A percentile compares a stretch with the other conserved stretches of the same genome.
Evolutionary conservation across 2,888 invertebrate genomes (phyloP).

Genomic region (Phyto melanocephala): DNA sequence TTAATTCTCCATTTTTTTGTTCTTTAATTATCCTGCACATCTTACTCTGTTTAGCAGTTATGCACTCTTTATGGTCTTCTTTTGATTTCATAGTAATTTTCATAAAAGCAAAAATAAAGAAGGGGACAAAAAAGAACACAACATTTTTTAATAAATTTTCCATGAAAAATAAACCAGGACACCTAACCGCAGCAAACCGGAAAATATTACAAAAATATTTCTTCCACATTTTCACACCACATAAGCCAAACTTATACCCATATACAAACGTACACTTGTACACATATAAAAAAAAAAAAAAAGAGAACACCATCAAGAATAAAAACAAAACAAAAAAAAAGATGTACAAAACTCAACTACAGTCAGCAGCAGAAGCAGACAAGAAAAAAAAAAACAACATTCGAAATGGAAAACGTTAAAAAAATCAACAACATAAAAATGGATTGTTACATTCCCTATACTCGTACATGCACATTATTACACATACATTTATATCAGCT

Average conservation of each 20-base stretch:
- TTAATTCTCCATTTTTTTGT: neutral
- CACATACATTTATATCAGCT: neutral
- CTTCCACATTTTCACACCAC: constrained; percentile 55
- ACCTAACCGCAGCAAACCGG: constrained; percentile 58
- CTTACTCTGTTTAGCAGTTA: constrained; percentile 9
- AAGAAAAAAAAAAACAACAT: neutral
- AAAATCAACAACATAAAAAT: constrained; percentile 41
- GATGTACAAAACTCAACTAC: neutral
- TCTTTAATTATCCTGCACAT: constrained; percentile 58
- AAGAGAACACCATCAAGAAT: neutral
- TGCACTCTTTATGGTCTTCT: neutral
- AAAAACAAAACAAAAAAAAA: neutral
- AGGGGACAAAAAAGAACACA: constrained; percentile 33
- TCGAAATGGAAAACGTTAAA: neutral
- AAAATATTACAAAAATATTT: constrained; percentile 55
- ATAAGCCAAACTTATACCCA: constrained; percentile 45
- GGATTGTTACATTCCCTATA: constrained; percentile 15
- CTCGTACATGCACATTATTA: neutral
- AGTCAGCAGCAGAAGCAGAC: constrained; percentile 22
- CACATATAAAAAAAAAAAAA: neutral
- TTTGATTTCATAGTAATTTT: constrained; percentile 47
- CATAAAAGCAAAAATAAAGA: constrained; percentile 54
- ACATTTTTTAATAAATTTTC: constrained; percentile 51
- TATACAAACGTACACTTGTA: neutral
- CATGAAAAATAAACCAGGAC: constrained; percentile 58